Evolutionary conservation across 1,140 invertebrate genomes (phyloP).

Genomic region (Apis laboriosa): DNA sequence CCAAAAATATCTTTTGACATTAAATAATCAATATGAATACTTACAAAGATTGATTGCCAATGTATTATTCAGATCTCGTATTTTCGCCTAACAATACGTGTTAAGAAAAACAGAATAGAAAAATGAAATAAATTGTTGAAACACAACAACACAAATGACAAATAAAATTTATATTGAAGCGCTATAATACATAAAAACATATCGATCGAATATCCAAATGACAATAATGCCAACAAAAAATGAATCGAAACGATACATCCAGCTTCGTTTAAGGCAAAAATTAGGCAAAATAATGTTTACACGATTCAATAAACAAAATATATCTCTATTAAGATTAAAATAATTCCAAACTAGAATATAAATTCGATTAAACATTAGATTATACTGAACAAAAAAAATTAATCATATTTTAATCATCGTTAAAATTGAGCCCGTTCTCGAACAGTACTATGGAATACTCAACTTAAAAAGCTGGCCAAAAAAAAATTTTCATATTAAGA

Average conservation of each 20-base stretch:
- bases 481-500: too few relatives aligned
- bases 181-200: slow-evolving; percentile 18
- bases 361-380: neutral
- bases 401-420: neutral
- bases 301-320: slow-evolving; percentile 11
- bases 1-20: neutral
- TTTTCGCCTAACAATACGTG: neutral
- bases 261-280: neutral
- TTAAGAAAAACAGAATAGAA: too few relatives aligned
- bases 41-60: neutral
- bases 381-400: neutral
- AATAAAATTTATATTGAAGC: slow-evolving; percentile 31
- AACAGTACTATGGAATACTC: too few relatives aligned
- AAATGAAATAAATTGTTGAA: neutral
- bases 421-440: neutral
- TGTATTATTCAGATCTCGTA: neutral
- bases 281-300: neutral
- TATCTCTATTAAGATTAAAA: slow-evolving; percentile 3
- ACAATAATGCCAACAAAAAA: neutral
- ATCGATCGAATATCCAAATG: neutral
- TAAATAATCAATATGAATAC: neutral
- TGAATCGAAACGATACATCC: neutral
- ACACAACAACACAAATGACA: neutral
- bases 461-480: too few relatives aligned
- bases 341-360: neutral